Conservation (phyloP, 2,888 invertebrate species). For the Geotrupes spiniger region DNA sequence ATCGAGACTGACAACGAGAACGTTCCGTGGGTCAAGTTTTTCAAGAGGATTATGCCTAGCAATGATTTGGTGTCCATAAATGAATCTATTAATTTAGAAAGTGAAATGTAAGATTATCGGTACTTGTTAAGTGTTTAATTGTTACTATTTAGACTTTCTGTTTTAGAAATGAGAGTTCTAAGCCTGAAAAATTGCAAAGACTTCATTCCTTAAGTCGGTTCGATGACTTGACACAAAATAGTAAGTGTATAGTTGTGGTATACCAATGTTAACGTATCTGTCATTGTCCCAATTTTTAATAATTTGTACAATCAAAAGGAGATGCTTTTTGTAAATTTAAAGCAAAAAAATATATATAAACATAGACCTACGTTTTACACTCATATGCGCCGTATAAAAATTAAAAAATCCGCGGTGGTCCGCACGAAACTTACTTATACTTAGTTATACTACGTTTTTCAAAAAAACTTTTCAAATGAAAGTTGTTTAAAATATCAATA, state of each 20-base stretch:
- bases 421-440: too few species aligned
- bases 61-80: conserved; percentile 68
- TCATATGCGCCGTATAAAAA: too few species aligned
- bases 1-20: conserved; percentile 37
- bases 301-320: too few species aligned
- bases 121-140: background rate
- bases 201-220: conserved; percentile 29
- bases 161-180: conserved; percentile 23
- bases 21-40: conserved; percentile 62
- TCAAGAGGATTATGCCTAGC: conserved; percentile 63
- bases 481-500: too few species aligned
- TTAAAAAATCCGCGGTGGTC: too few species aligned
- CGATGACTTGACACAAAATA: conserved; percentile 22
- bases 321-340: too few species aligned
- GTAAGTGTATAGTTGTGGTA: too few species aligned
- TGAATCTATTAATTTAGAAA: conserved; percentile 63
- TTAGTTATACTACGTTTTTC: too few species aligned
- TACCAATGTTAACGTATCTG: background rate
- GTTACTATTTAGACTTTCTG: conserved; percentile 8
- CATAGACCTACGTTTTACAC: too few species aligned
- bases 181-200: conserved; percentile 27
- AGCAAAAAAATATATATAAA: too few species aligned
- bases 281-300: background rate
- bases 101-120: conserved; percentile 31
- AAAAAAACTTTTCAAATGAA: too few species aligned